Conservation (phyloP, 2,797 vertebrate genomes). For the Philypnodon macrostomus region DNA sequence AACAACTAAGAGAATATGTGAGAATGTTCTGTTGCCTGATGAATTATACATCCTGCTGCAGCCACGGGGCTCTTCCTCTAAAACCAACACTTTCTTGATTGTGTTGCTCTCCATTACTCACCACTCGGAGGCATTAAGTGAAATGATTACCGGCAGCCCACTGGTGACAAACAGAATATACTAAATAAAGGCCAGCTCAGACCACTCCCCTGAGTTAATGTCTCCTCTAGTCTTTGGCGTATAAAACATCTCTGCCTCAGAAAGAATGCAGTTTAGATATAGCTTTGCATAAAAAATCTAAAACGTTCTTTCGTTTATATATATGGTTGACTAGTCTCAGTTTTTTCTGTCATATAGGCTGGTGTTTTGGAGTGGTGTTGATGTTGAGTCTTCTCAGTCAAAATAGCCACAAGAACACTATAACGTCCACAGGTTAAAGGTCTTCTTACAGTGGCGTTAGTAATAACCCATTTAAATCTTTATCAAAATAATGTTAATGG, state of each 20-base stretch:
- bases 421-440: no score
- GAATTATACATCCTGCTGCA: slow-evolving; percentile 54
- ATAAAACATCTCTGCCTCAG: slow-evolving; percentile 5
- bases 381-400: no score
- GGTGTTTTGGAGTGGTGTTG: not conserved
- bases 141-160: slow-evolving; percentile 56
- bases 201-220: slow-evolving; percentile 33
- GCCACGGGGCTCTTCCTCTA: slow-evolving; percentile 36
- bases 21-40: slow-evolving; percentile 45
- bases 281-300: not conserved
- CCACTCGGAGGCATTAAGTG: slow-evolving; percentile 52
- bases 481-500: not conserved
- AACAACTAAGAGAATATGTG: slow-evolving; percentile 61
- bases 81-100: slow-evolving; percentile 58
- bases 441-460: no score
- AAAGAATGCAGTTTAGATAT: not conserved
- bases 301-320: no score
- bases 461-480: not conserved
- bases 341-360: no score
- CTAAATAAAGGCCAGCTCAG: slow-evolving; percentile 58
- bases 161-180: slow-evolving; percentile 58
- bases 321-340: no score
- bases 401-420: no score
- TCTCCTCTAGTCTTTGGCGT: slow-evolving; percentile 30
- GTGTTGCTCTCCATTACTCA: slow-evolving; percentile 58